Evolutionary conservation across 2,797 vertebrate genomes (phyloP), one percentile per base, ranked within the genome.

Genomic region (Schizopygopsis malacanthus): DNA sequence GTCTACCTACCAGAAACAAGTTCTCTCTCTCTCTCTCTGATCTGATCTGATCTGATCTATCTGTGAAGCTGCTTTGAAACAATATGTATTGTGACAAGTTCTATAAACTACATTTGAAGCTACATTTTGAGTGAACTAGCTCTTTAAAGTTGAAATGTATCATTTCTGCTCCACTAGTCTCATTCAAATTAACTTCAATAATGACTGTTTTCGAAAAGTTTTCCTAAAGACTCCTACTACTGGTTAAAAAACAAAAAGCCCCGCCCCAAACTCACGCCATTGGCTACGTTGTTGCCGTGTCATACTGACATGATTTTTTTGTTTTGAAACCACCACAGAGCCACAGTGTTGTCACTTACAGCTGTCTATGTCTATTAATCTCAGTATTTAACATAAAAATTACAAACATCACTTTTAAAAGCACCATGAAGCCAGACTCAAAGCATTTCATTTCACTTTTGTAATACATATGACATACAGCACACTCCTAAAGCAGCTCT

Each of bases 391-490:
- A 52, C 11, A 4, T 33, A 4, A 67, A 81, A 70, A 54, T 22
- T 77, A 22, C 50, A 77, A 39, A 41, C 76, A 50, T 69, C 18
- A 69, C 71, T 39, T 63, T 61, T 59, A 41, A 72, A 43, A 82
- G 37, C 52, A 72, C 15, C 37, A 11, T 37, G 41, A 54, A 54
- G 33, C 15, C 37, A 56, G 1, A 22, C 70, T 59, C 61, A 61
- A 22, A 5, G 3, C 41, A 67, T 67, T 88, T 84, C 25, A 86
- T 76, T 89, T 82, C 6, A 11, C 52, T 86, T 84, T 77, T 71
- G 67, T 45, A 45, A 81, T 50, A 67, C 28, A 67, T 82, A 69
- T 82, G 59, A 69, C 52, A 84, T 59, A 71, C 22, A 77, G 59
- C 67, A 59, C 50, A 9, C 25, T 85, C 61, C 75, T 83, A 65